Evolutionary conservation across 2,113 vertebrate species (phyloP).

Genomic region (Salminus brasiliensis): DNA sequence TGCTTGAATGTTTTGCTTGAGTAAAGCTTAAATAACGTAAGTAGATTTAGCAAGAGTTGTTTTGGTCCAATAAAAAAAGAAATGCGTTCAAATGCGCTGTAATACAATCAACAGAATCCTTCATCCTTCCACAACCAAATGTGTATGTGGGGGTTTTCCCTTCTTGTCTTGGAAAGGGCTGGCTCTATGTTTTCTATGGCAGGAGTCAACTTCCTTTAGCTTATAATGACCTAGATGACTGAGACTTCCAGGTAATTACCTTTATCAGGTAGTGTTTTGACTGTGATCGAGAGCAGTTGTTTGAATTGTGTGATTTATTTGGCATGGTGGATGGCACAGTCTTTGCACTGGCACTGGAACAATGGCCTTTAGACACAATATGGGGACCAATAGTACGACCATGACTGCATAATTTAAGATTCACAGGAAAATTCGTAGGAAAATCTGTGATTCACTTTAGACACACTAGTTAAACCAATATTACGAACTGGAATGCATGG

Average conservation of each 20-base stretch:
- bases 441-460: too few species aligned
- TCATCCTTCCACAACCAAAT: neutral
- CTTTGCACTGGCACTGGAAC: neutral
- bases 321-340: neutral
- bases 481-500: too few species aligned
- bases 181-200: slow-evolving; percentile 33
- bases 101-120: neutral
- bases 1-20: too few species aligned
- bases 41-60: too few species aligned
- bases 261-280: slow-evolving; percentile 67
- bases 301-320: slow-evolving; percentile 46
- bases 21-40: too few species aligned
- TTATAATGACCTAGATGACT: slow-evolving; percentile 60
- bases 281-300: slow-evolving; percentile 43
- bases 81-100: neutral
- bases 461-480: too few species aligned
- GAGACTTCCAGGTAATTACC: slow-evolving; percentile 71
- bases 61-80: neutral
- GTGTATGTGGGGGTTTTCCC: neutral
- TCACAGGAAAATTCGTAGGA: too few species aligned
- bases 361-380: neutral
- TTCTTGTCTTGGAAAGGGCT: slow-evolving; percentile 1
- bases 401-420: neutral
- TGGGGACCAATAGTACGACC: neutral
- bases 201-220: slow-evolving; percentile 55